Evolutionary conservation across 2,113 vertebrate genomes (phyloP).

Genomic region (Ptilorrhoa leucosticta): DNA sequence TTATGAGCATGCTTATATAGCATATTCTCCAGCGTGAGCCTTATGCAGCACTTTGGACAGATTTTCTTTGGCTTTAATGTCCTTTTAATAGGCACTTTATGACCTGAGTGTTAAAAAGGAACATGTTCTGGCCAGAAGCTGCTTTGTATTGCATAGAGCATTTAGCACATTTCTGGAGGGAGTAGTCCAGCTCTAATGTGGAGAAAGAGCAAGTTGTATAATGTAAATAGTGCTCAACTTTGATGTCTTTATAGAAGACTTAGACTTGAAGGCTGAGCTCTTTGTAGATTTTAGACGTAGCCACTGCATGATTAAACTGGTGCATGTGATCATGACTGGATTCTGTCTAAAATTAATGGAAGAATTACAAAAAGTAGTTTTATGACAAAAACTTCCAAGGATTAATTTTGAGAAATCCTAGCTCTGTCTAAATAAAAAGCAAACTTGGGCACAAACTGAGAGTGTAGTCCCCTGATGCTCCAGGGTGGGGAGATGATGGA

Average conservation of each 20-base stretch:
- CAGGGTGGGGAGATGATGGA: neutral
- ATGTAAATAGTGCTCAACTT: neutral
- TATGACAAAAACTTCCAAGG: neutral
- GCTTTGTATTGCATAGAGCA: neutral
- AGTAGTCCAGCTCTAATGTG: neutral
- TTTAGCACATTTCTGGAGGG: neutral
- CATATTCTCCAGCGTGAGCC: constrained; percentile 18
- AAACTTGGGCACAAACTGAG: neutral
- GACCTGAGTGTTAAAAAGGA: constrained; percentile 32
- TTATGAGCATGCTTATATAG: constrained; percentile 53
- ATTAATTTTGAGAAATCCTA: neutral
- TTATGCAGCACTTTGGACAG: constrained; percentile 9
- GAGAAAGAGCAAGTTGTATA: neutral
- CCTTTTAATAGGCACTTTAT: constrained; percentile 46
- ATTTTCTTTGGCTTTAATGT: constrained; percentile 46
- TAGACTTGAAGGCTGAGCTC: neutral
- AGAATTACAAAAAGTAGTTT: neutral
- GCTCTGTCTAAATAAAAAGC: neutral
- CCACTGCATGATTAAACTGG: neutral
- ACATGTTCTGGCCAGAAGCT: neutral
- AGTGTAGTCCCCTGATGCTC: neutral
- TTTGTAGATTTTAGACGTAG: neutral
- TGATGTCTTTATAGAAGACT: neutral
- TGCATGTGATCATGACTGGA: neutral
- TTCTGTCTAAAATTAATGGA: neutral